Evolutionary conservation across 2,888 invertebrate genomes (phyloP), one percentile per base, ranked within the genome.

Genomic region (Anagyrus pseudococci): DNA sequence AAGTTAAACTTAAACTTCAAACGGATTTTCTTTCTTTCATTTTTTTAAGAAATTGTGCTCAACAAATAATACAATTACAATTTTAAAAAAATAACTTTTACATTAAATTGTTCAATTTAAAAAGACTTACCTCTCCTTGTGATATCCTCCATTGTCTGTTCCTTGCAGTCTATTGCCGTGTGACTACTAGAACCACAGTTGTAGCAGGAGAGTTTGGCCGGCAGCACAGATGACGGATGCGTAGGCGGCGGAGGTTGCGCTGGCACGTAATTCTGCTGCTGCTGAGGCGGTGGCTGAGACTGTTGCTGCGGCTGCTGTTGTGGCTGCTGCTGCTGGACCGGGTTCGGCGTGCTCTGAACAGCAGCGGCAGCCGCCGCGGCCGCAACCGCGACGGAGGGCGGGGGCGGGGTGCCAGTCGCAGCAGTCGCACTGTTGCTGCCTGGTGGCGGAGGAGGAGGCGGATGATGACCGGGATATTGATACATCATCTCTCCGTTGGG

Each of bases 121-220:
- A 8, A 67, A 33, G 29, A 66, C 70, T n/a, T 73, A 80, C 80
- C 80, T 78, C 77, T 71, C 64, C 79, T 80, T 43, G 94, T 93
- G 83, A 94, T 91, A 82, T 94, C 94, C 81, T 97, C 96, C 88
- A 96, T 93, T 60, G 93, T 93, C 68, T 91, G 91, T 79, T 94
- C 94, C 76, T 91, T 90, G 81, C 96, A 97, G 72, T 96, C 96
- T 72, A 87, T 85, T 23, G 94, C 94, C 54, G 87, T 85, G 81
- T 97, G 96, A 55, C 87, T 90, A 59, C 88, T 86, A 57, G 89
- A 90, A 65, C 96, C 96, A 83, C 97, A 97, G 81, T 96, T 97
- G 84, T 92, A 96, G 82, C 96, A 97, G 46, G 92, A 91, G 58
- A 87, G 83, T 79, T 89, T 88, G 47, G 86, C 85, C 74, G 83